Evolutionary conservation across 2,888 invertebrate species (phyloP).

Genomic region (Cecidostiba fungosa): DNA sequence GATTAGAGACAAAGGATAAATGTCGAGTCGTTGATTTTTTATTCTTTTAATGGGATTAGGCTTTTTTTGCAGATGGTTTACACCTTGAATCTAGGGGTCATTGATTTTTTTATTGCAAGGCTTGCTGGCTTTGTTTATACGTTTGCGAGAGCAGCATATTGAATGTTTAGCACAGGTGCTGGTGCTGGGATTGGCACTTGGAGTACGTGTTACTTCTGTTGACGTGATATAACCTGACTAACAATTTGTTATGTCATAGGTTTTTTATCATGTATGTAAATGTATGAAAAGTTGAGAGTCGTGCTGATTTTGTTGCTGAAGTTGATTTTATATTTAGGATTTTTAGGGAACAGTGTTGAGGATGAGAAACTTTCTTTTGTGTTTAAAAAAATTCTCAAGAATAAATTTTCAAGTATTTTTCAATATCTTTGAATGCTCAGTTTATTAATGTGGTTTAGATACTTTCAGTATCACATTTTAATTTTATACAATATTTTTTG

Average conservation of each 20-base stretch:
- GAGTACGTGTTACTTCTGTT: not conserved
- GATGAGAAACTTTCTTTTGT: too few relatives aligned
- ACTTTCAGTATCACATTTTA: not conserved
- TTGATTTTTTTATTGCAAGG: not conserved
- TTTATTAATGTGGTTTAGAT: not conserved
- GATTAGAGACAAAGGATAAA: not conserved
- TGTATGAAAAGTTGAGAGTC: not conserved
- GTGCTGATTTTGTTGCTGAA: not conserved
- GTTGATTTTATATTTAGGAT: not conserved
- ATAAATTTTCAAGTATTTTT: too few relatives aligned
- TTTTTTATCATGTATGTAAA: not conserved
- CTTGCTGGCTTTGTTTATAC: not conserved
- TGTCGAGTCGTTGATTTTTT: not conserved
- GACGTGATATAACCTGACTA: not conserved
- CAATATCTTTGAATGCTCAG: not conserved
- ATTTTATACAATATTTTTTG: not conserved
- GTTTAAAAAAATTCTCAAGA: too few relatives aligned
- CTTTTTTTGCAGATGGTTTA: not conserved
- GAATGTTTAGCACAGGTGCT: not conserved
- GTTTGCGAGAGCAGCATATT: slow-evolving; percentile 1
- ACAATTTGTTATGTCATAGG: not conserved
- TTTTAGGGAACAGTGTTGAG: not conserved
- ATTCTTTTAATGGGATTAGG: not conserved
- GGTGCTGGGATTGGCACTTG: not conserved
- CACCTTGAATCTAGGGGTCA: not conserved